A percentile compares a stretch with the other conserved stretches of the same genome.
phyloP scores from a whole-genome alignment of 2,888 invertebrate genomes.

The Mantis religiosa region DNA sequence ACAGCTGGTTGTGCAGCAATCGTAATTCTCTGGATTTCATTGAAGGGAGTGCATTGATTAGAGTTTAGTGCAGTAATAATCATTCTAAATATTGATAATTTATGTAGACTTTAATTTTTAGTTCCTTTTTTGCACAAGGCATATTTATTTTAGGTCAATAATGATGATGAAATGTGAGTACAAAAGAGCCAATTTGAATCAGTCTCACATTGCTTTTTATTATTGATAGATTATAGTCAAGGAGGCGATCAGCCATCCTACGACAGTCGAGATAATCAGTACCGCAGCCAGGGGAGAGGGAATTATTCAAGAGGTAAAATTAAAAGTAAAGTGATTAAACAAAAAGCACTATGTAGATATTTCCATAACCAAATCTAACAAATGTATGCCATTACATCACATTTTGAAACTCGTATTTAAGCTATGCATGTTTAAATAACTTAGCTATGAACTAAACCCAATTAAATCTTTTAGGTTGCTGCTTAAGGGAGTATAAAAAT shows the following conservation, averaged over 20 bases:
- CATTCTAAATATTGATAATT: background rate
- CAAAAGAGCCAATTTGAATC: background rate
- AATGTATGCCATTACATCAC: background rate
- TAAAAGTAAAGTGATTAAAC: background rate
- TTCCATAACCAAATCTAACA: background rate
- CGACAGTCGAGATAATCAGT: conserved; percentile 26
- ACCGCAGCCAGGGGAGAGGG: conserved; percentile 22
- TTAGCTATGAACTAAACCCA: background rate
- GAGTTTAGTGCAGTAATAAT: too few relatives aligned
- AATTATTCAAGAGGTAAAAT: conserved; percentile 29
- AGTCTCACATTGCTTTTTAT: background rate
- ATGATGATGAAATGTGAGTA: background rate
- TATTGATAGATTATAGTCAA: conserved; percentile 1
- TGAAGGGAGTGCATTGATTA: too few relatives aligned
- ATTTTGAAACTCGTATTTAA: background rate
- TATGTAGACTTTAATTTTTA: background rate
- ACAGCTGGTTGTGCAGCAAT: too few relatives aligned
- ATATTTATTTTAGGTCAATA: background rate
- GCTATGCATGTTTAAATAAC: background rate
- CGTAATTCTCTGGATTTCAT: too few relatives aligned
- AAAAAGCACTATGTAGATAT: background rate
- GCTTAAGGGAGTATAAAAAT: too few relatives aligned
- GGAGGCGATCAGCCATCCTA: conserved; percentile 25
- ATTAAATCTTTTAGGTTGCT: background rate
- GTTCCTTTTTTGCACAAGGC: background rate